Evolutionary conservation across 2,888 invertebrate species (phyloP), one percentile per base, ranked within the genome.

Genomic region (Scaptodrosophila latifasciaeformis): DNA sequence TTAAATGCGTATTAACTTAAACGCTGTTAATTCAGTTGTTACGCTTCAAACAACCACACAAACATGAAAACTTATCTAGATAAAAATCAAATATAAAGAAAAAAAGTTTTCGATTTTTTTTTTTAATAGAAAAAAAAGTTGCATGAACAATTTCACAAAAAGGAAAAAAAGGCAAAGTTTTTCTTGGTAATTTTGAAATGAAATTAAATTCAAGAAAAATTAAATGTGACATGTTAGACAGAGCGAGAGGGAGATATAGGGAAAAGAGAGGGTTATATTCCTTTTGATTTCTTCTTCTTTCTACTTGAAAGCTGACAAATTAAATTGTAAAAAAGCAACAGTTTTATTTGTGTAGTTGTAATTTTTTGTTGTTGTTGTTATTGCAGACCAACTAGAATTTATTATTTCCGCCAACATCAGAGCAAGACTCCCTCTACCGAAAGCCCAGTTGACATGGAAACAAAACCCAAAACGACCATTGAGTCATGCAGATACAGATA

Each of bases 21-120:
- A 75, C 71, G 65, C 51, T 74, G 76, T 74, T 74, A 78, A 74
- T 74, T 74, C 67, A 67, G 72, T 61, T 78, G 72, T 74, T 71
- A 70, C 72, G 72, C 75, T 78, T 75, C 62, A 78, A 50, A 54
- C 63, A 45, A 56, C 31, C 47, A 12, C 24, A 43, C 49, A 35
- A 53, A 50, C 46, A 48, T 47, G 51, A 52, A 49, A 59, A 50
- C 55, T 30, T 55, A 58, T 47, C 62, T 54, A 57, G 58, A 62
- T 56, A 59, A 59, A 40, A 61, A 51, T 37, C 24, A 24, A 7
- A 3, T 7, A 24, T 24, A 3, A 7, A 24, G 24, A 24, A 5
- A 24, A n/a, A 24, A 24, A 24, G 24, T 24, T 24, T 24, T n/a
- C n/a, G n/a, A n/a, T n/a, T 24, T 24, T 24, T 24, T 24, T 24